phyloP scores from a whole-genome alignment of 2,888 invertebrate species.

The Lepidocyrtinus sp. region DNA sequence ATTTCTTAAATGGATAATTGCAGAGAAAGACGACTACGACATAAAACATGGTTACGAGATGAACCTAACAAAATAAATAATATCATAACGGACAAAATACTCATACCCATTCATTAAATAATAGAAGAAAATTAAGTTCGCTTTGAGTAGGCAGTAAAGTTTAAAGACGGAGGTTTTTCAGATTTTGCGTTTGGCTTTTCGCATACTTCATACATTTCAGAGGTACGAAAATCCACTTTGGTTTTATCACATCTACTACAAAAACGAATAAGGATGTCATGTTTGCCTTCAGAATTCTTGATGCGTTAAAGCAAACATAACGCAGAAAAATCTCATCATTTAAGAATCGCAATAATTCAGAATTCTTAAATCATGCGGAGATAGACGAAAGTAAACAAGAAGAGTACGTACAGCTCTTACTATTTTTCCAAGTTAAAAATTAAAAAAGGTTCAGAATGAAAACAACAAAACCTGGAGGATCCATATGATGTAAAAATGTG shows the following conservation, averaged over 20 bases:
- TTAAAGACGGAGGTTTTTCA: no score
- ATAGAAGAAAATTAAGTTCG: no score
- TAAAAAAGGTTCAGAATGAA: conserved; percentile 39
- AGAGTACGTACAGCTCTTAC: no score
- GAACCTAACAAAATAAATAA: not conserved
- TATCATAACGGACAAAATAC: not conserved
- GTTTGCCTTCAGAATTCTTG: conserved; percentile 43
- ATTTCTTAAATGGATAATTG: conserved; percentile 5
- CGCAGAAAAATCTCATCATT: conserved; percentile 30
- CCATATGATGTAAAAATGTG: conserved; percentile 33
- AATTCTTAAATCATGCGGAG: not conserved
- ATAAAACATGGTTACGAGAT: not conserved
- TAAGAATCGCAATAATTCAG: not conserved
- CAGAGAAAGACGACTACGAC: conserved; percentile 1
- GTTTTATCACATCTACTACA: no score
- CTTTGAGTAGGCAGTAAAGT: no score
- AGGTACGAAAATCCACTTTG: no score
- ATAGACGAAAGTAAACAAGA: no score
- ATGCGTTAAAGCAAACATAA: conserved; percentile 33
- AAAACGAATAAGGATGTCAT: not conserved
- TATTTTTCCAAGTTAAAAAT: no score
- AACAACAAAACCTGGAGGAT: conserved; percentile 28
- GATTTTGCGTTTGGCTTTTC: no score
- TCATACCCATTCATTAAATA: not conserved
- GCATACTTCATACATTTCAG: no score